A percentile compares a stretch with the other conserved stretches of the same genome.
These are phyloP conservation scores for Nematopogon swammerdamellus DNA, from an alignment of 2,888 invertebrate species.

Conservation along the genomic window DNA sequence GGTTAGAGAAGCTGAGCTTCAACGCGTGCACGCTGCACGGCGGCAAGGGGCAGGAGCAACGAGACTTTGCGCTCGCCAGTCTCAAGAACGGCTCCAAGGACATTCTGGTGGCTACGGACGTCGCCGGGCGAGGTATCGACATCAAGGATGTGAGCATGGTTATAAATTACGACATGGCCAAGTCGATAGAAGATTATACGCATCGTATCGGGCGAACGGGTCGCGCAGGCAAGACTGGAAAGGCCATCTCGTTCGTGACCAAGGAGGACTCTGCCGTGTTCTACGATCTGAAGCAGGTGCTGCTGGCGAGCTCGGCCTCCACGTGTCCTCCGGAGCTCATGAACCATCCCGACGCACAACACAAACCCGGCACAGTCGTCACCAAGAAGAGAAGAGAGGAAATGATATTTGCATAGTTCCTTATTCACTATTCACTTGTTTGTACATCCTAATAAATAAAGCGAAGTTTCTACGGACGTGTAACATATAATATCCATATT, in stretches of 20 bases:
- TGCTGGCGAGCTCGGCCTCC: conserved; percentile 86
- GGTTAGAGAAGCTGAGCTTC: conserved; percentile 94
- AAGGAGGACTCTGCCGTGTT: conserved; percentile 94
- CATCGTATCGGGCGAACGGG: conserved; percentile 99
- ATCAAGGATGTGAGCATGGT: conserved; percentile 99
- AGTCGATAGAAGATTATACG: conserved; percentile 95
- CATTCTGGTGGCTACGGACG: conserved; percentile 98
- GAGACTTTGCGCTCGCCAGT: conserved; percentile 96
- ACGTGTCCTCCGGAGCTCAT: conserved; percentile 94
- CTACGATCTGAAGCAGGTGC: conserved; percentile 94
- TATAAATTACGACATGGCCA: conserved; percentile 99
- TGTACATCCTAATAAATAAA: too few relatives aligned
- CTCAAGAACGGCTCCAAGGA: conserved; percentile 96
- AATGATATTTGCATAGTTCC: conserved; percentile 83
- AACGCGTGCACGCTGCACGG: conserved; percentile 97
- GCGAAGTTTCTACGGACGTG: too few relatives aligned
- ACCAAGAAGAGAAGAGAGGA: conserved; percentile 93
- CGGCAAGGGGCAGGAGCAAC: conserved; percentile 99
- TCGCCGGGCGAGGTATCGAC: conserved; percentile 99
- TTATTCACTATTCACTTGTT: too few relatives aligned
- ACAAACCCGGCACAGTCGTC: conserved; percentile 92
- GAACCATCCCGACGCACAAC: conserved; percentile 98
- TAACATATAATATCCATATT: too few relatives aligned
- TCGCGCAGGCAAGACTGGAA: conserved; percentile 96
- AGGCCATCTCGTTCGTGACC: conserved; percentile 94